Conservation (phyloP, 2,888 invertebrate genomes). For the Apotomis betuletana region DNA sequence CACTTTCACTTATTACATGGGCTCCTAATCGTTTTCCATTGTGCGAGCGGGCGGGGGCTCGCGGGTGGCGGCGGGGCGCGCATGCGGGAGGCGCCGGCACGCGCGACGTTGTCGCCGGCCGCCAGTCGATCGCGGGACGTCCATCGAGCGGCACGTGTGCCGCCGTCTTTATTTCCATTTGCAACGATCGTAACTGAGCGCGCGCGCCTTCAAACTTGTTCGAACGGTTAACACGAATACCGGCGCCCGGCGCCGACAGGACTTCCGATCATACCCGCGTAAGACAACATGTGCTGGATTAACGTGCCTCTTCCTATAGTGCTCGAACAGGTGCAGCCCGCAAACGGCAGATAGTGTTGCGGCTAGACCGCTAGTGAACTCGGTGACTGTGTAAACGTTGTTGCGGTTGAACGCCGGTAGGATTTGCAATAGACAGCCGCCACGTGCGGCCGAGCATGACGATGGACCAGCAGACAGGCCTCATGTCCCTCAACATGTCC, state of each 20-base stretch:
- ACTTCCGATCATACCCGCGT: slow-evolving; percentile 53
- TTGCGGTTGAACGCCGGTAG: slow-evolving; percentile 80
- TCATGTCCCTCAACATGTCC: slow-evolving; percentile 95
- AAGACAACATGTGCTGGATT: slow-evolving; percentile 81
- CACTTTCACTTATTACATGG: slow-evolving; percentile 95
- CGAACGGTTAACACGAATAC: slow-evolving; percentile 56
- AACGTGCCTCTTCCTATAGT: slow-evolving; percentile 75
- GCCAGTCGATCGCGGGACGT: slow-evolving; percentile 81
- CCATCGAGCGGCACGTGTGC: slow-evolving; percentile 70
- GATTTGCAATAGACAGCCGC: slow-evolving; percentile 75
- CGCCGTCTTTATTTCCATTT: slow-evolving; percentile 58
- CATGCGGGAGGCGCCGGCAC: slow-evolving; percentile 82
- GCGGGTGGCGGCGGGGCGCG: slow-evolving; percentile 79
- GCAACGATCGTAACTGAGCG: slow-evolving; percentile 75
- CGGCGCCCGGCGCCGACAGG: slow-evolving; percentile 52
- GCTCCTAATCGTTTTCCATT: slow-evolving; percentile 89
- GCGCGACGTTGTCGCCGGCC: slow-evolving; percentile 79
- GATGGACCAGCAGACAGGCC: slow-evolving; percentile 94
- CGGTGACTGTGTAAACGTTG: slow-evolving; percentile 82
- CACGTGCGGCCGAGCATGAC: slow-evolving; percentile 80
- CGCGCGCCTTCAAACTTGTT: slow-evolving; percentile 68
- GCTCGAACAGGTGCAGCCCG: slow-evolving; percentile 81
- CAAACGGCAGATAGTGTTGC: slow-evolving; percentile 81
- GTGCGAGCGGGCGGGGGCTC: slow-evolving; percentile 84
- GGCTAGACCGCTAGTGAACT: slow-evolving; percentile 82